Evolutionary conservation across 2,888 invertebrate genomes (phyloP), one percentile per base, ranked within the genome.

Genomic region (Agriopis aurantiaria): DNA sequence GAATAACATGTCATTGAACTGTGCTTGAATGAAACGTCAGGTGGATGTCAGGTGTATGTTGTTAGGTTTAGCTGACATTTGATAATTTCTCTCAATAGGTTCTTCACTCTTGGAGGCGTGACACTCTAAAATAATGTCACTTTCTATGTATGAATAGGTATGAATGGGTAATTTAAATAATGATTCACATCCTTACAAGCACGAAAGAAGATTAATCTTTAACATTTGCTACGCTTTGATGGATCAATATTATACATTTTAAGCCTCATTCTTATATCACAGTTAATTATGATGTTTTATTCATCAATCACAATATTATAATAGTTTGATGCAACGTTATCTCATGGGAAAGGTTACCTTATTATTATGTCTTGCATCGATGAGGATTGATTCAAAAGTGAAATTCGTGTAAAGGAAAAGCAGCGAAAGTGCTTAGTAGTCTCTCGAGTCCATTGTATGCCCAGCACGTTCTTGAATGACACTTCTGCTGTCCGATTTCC

Each of bases 1-100:
- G 86, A 88, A 86, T 88, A 87, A 89, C 89, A 87, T 89, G 93
- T 90, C 91, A 88, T 87, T 91, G 93, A 93, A 92, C 93, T 85
- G 81, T 77, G 80, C 85, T 86, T 84, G 76, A 80, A 78, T 72
- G 68, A 74, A 68, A 66, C 58, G 66, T 72, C 78, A 82, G 83
- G 83, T 84, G 79, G 81, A 84, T 85, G 86, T 85, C 89, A 90
- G 85, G 89, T 88, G 74, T 67, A 65, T 53, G 56, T 72, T 72
- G 67, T 65, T 65, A 65, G 62, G 51, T 62, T 69, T 65, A 65
- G 49, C 58, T 69, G 40, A 60, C 63, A 67, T 70, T 63, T 65
- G 14, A 55, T 46, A 69, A 68, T 59, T 72, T 73, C 56, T 59
- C 53, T 60, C 45, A 45, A 48, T 45, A 48, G 46, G 14, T 3